Evolutionary conservation across 2,113 vertebrate species (phyloP), one percentile per base, ranked within the genome.

Genomic region (Aspiorhynchus laticeps): DNA sequence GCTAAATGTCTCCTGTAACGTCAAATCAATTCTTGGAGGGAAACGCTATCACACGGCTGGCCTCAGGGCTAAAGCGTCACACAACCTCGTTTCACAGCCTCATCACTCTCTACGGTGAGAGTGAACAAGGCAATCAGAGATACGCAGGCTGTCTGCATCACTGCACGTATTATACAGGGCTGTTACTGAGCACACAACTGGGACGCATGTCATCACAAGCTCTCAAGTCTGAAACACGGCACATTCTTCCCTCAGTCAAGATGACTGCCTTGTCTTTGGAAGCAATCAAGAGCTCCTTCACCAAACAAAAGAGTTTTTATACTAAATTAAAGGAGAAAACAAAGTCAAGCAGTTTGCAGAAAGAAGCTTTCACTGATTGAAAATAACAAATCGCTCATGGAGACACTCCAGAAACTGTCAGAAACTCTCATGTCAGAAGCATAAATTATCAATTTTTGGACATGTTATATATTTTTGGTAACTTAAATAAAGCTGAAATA

Each of bases 11-110:
- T 81, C 79, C 36, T 46, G 59, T 69, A 67, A 83, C 19, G 15
- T 83, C 28, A 33, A 83, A 83, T 67, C 38, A 48, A 83, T 69
- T 31, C 38, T 43, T 33, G 12, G 33, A 82, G 81, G n/a, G 63
- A 83, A 71, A 11, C n/a, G 17, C 43, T 36, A 83, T 71, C 81
- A 71, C 63, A 71, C 11, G 11, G 14, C 33, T 21, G 48, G 69
- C 83, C 33, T 84, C 48, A 7, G 48, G 69, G 69, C 33, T 51
- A 48, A 83, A 71, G 63, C 28, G 17, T 71, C 81, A 71, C 11
- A 1, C 76, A 78, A 78, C n/a, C 76, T 51, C 4, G 76, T 78
- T 83, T 83, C 81, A 71, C 81, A 83, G 65, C 63, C 63, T 81
- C 80, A 65, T 46, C 46, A 53, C 65, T 71, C 63, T 36, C 43